phyloP scores from a whole-genome alignment of 2,797 vertebrate genomes.

The Borostomias antarcticus region DNA sequence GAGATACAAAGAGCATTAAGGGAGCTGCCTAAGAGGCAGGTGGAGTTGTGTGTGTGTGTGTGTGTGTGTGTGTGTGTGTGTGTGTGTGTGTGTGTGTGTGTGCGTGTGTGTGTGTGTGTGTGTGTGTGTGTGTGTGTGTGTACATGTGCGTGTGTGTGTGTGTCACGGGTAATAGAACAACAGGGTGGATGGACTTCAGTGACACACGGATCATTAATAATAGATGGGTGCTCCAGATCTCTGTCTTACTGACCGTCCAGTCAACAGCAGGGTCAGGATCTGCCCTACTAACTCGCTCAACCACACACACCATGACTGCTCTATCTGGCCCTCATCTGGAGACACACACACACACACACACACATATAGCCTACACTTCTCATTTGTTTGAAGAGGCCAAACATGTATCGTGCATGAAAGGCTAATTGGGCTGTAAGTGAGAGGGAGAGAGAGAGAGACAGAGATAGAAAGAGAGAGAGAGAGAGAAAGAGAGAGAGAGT shows the following conservation, averaged over 20 bases:
- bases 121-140: constrained; percentile 19
- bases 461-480: neutral
- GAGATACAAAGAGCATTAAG: constrained; percentile 59
- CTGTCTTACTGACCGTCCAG: constrained; percentile 34
- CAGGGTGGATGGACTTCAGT: constrained; percentile 60
- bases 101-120: constrained; percentile 16
- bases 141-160: constrained; percentile 18
- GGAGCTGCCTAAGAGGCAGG: constrained; percentile 56
- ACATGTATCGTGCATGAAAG: neutral
- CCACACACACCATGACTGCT: constrained; percentile 56
- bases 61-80: neutral
- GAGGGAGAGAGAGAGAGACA: too few species aligned
- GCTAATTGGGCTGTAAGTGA: too few species aligned
- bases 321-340: constrained; percentile 57
- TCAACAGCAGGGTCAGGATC: constrained; percentile 43
- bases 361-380: neutral
- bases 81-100: constrained; percentile 1
- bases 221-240: constrained; percentile 54
- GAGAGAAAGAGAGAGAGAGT: neutral
- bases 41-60: constrained; percentile 16
- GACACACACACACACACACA: constrained; percentile 13
- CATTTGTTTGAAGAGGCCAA: neutral
- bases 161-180: constrained; percentile 60
- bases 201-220: constrained; percentile 68
- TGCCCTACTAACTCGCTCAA: constrained; percentile 63